Evolutionary conservation across 2,888 invertebrate genomes (phyloP).

Genomic region (Drosophila ochracea): DNA sequence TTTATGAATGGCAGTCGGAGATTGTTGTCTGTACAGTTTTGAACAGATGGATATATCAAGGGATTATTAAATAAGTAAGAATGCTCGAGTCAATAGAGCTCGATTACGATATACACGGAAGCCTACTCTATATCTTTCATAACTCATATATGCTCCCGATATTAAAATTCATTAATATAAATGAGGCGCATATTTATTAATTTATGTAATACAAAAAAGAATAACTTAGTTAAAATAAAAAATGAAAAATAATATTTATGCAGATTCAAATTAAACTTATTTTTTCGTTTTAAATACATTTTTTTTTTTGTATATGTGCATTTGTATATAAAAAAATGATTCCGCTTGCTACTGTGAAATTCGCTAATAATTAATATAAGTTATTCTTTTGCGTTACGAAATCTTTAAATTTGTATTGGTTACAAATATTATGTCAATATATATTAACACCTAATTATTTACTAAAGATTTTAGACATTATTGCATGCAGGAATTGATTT

Average conservation of each 20-base stretch:
- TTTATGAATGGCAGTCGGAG: background rate
- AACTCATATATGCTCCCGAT: background rate
- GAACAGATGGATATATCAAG: background rate
- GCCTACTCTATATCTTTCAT: background rate
- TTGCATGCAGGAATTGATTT: fast-evolving
- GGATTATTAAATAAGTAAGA: background rate
- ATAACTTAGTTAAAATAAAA: background rate
- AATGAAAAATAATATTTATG: background rate
- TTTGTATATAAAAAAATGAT: background rate
- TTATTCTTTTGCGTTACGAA: background rate
- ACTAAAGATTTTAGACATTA: background rate
- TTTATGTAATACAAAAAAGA: background rate
- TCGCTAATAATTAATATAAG: background rate
- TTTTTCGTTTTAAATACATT: background rate
- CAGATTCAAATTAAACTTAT: background rate
- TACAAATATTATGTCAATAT: background rate
- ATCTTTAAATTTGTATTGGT: background rate
- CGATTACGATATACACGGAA: background rate
- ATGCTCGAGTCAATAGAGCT: background rate
- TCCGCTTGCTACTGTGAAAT: background rate
- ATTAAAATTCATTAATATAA: background rate
- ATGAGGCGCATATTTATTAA: background rate
- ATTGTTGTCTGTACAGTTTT: background rate
- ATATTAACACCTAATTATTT: background rate
- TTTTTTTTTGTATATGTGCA: background rate